A percentile compares a stretch with the other conserved stretches of the same genome.
phyloP scores from a whole-genome alignment of 2,113 vertebrate genomes.

The Gadus macrocephalus region DNA sequence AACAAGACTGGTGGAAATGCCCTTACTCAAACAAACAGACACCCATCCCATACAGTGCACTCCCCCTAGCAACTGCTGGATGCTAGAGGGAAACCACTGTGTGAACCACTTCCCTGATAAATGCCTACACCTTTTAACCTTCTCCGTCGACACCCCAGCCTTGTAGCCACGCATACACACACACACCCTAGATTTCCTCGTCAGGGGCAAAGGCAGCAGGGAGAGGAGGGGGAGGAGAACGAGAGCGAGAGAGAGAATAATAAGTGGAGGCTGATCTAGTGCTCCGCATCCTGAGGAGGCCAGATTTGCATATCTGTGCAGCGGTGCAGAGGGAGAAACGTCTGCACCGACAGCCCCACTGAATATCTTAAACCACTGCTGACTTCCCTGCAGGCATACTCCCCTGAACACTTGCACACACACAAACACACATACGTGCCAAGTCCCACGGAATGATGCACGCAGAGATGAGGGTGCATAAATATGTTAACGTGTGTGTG shows the following conservation, averaged over 20 bases:
- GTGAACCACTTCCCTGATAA: slow-evolving; percentile 37
- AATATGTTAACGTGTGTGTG: not conserved
- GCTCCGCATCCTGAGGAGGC: slow-evolving; percentile 73
- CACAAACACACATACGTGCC: slow-evolving; percentile 20
- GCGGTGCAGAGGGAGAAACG: slow-evolving; percentile 75
- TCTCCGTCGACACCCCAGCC: slow-evolving; percentile 36
- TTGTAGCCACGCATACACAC: not conserved
- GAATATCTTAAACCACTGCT: slow-evolving; percentile 70
- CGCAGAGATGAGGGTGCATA: not conserved
- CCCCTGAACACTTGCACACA: slow-evolving; percentile 46
- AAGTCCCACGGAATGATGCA: slow-evolving; percentile 3
- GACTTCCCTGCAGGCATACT: slow-evolving; percentile 67
- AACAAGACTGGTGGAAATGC: not conserved
- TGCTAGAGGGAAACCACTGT: not conserved
- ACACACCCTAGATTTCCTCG: slow-evolving; percentile 53
- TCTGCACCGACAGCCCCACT: slow-evolving; percentile 71
- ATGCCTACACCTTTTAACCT: slow-evolving; percentile 37
- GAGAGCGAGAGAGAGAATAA: slow-evolving; percentile 58
- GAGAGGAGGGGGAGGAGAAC: slow-evolving; percentile 43
- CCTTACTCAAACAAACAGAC: slow-evolving; percentile 32
- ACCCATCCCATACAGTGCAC: slow-evolving; percentile 17
- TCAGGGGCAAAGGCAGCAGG: slow-evolving; percentile 59
- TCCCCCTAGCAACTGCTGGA: slow-evolving; percentile 13
- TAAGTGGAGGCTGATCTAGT: slow-evolving; percentile 77
- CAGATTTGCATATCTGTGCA: slow-evolving; percentile 77